These are phyloP conservation scores for Metopolophium dirhodum DNA, from an alignment of 1,140 invertebrate genomes.

Conservation along the genomic window DNA sequence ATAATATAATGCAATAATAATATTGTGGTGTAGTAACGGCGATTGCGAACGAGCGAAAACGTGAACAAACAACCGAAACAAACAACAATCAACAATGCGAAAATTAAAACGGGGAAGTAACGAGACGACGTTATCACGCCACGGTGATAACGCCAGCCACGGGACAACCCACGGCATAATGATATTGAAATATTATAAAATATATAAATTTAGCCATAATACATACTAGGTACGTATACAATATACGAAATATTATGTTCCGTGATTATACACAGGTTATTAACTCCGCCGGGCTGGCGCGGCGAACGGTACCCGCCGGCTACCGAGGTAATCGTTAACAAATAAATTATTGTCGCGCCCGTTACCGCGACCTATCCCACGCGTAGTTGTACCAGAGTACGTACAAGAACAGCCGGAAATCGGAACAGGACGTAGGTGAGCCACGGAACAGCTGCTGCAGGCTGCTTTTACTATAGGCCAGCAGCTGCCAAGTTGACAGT, in stretches of 20 bases:
- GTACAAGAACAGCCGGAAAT: neutral
- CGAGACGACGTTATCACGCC: neutral
- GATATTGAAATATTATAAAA: neutral
- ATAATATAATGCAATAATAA: neutral
- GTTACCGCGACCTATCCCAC: constrained; percentile 1
- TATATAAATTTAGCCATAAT: neutral
- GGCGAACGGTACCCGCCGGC: neutral
- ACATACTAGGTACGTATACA: fast-evolving
- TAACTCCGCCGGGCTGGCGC: neutral
- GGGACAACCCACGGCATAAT: neutral
- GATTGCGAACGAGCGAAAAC: neutral
- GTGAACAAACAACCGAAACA: neutral
- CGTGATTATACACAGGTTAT: neutral
- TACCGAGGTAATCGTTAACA: neutral
- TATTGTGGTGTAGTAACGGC: neutral
- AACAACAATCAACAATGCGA: neutral
- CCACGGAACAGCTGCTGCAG: neutral
- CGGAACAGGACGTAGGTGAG: neutral
- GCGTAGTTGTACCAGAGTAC: neutral
- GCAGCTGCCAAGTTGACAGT: no score
- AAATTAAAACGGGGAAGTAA: neutral
- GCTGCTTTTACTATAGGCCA: no score
- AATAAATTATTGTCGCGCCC: neutral
- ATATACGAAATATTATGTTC: no score
- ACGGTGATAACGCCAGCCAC: neutral